Conservation (phyloP, 2,113 vertebrate genomes). For the Tragelaphus buxtoni region DNA sequence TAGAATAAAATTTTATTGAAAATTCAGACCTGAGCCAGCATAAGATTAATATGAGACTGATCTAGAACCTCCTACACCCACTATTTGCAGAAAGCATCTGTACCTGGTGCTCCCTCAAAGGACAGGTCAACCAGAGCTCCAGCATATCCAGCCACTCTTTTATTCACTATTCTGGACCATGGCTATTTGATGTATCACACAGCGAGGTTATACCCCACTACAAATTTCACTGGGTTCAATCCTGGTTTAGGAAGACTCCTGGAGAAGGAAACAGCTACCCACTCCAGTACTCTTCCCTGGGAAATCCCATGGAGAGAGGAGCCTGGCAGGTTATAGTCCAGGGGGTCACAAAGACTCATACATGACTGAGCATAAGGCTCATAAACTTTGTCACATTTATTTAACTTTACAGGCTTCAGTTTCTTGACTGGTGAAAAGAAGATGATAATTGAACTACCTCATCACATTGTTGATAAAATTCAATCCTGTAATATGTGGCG, state of each 20-base stretch:
- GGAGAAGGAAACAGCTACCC: background rate
- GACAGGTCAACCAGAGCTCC: rapidly evolving
- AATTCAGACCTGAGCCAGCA: background rate
- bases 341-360: background rate
- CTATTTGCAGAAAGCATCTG: background rate
- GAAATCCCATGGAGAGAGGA: background rate
- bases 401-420: background rate
- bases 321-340: background rate
- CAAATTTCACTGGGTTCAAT: background rate
- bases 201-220: background rate
- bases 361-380: background rate
- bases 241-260: background rate
- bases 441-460: background rate
- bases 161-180: background rate
- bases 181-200: background rate
- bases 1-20: background rate
- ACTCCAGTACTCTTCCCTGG: background rate
- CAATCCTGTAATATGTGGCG: background rate
- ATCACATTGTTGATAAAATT: background rate
- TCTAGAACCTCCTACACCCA: background rate
- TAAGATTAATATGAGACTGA: background rate
- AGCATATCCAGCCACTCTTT: rapidly evolving
- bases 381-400: background rate
- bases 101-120: background rate
- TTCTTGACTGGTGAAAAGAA: background rate